Percentiles rank a stretch among this genome's conserved stretches.
Conservation (phyloP, 1,140 invertebrate genomes). For the Bombus confusus region DNA sequence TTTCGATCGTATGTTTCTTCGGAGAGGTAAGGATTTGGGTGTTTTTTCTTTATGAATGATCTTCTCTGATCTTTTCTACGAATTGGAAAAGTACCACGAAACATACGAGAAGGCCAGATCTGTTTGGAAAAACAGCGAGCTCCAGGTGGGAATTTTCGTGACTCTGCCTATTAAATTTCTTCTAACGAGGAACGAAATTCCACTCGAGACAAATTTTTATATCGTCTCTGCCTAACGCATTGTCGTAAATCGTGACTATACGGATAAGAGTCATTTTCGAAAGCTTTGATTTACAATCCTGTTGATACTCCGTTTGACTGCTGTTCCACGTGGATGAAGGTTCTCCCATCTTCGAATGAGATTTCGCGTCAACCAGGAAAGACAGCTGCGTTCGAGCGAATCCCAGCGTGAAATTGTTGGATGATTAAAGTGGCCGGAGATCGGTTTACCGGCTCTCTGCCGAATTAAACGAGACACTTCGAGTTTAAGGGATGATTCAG, state of each 20-base stretch:
- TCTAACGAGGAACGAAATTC: too few relatives aligned
- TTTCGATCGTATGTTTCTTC: too few relatives aligned
- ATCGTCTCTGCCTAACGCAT: too few relatives aligned
- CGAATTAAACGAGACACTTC: neutral
- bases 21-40: too few relatives aligned
- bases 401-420: conserved; percentile 10
- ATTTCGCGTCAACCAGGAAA: neutral
- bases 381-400: neutral
- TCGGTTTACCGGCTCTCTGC: neutral
- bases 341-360: neutral
- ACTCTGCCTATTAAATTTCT: too few relatives aligned
- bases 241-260: neutral
- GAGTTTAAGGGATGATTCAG: neutral
- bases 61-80: too few relatives aligned
- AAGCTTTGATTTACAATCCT: neutral
- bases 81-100: too few relatives aligned
- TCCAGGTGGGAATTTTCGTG: too few relatives aligned
- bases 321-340: neutral
- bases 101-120: too few relatives aligned
- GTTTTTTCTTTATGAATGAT: too few relatives aligned
- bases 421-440: neutral
- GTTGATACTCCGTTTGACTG: neutral
- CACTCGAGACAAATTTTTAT: too few relatives aligned
- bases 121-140: too few relatives aligned
- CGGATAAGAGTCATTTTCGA: neutral